Conservation (phyloP, 1,140 invertebrate species). For the Euura saliciscinereae region DNA sequence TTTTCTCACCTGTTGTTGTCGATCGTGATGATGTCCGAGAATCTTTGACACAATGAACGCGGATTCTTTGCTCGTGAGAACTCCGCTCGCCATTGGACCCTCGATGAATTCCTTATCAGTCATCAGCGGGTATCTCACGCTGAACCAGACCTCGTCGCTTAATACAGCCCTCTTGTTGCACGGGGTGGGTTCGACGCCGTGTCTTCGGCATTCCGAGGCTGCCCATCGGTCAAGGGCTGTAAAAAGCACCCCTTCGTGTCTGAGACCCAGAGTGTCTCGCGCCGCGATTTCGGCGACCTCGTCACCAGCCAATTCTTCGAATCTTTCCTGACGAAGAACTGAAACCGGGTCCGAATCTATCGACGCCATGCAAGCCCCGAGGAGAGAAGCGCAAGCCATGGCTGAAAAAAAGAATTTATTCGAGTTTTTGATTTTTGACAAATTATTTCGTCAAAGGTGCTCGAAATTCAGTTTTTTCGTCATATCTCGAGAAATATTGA, state of each 20-base stretch:
- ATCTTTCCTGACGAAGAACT: constrained; percentile 67
- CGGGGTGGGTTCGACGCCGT: constrained; percentile 66
- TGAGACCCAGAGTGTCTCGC: constrained; percentile 65
- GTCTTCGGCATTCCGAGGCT: constrained; percentile 68
- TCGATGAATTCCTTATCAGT: constrained; percentile 64
- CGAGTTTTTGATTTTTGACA: no score
- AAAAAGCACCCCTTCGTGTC: constrained; percentile 64
- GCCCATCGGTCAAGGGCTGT: constrained; percentile 70
- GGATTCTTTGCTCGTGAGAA: constrained; percentile 46
- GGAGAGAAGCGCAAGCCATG: constrained; percentile 61
- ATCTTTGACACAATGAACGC: constrained; percentile 43
- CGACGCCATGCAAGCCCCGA: constrained; percentile 65
- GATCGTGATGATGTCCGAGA: constrained; percentile 36
- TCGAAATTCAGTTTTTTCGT: no score
- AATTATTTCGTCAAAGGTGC: no score
- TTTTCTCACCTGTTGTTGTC: constrained; percentile 24
- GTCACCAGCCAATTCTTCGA: constrained; percentile 69
- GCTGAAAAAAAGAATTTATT: constrained; percentile 35
- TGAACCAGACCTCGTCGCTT: constrained; percentile 66
- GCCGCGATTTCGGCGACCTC: constrained; percentile 66
- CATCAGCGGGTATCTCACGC: constrained; percentile 71
- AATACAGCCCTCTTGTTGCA: constrained; percentile 68
- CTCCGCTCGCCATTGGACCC: constrained; percentile 54
- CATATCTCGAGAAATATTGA: no score
- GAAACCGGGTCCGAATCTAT: constrained; percentile 67